Base-by-base conservation (phyloP, 1,140 invertebrate species). In the Zaprionus africanus region DNA sequence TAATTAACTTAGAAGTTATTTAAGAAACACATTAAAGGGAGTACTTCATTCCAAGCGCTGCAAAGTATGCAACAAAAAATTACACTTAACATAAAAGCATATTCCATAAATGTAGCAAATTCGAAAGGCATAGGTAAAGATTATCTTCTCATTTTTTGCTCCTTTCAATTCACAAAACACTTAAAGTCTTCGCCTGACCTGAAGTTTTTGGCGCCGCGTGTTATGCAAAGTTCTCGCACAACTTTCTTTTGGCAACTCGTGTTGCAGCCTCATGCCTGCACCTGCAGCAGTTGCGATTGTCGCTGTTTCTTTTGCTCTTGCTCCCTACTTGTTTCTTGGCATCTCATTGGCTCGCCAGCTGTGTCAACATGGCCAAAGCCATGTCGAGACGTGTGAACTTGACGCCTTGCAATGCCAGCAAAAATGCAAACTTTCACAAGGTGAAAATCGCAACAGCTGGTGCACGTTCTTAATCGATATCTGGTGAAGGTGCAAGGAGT, bases 361-460 rank as follows among this genome's bases (percentile, higher is more conserved):
- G 74, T 73, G 75, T 67, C 69, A 78, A 80, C 73, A 76, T 68
- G 64, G 70, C 60, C 63, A 64, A 57, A 43, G 53, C 43, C 38
- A 43, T 2, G 22, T 22, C 22, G 22, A 22, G 26, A 19, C 46
- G 60, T 68, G 53, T 74, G 71, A 78, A 75, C 70, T 74, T 75
- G 76, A 74, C 58, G 74, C 67, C 22, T 61, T 15, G 41, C 62
- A 75, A 69, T 58, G 58, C 57, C 58, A 38, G 38, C 38, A 59
- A 51, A 74, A 58, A 58, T 51, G 57, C 38, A 63, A 65, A 72
- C 60, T 78, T 60, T 74, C 41, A 57, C 64, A 74, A 80, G 76
- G 78, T 80, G 76, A 65, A 80, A 69, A 74, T 78, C 17, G 78
- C 65, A 74, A 66, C 78, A 75, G 76, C 38, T 78, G 76, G 49